A percentile compares a stretch with the other conserved stretches of the same genome.
Conservation (phyloP, 2,888 invertebrate genomes). For the Mactromeris polynyma region DNA sequence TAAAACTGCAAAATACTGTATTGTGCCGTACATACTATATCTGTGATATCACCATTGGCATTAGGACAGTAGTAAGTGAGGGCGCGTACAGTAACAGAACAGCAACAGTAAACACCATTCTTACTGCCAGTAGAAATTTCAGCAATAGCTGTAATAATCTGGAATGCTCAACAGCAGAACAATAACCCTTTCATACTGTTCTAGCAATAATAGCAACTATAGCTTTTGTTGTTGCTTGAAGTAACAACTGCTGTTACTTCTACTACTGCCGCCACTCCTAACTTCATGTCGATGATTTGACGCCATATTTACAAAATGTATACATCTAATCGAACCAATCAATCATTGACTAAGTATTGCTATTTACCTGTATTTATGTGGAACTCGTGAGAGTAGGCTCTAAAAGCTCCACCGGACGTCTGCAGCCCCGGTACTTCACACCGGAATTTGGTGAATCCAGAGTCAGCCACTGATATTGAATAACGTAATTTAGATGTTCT, state of each 20-base stretch:
- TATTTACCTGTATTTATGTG: conserved; percentile 20
- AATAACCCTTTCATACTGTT: no score
- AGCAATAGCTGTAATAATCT: no score
- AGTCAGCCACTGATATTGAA: not conserved
- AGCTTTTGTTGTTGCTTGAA: not conserved
- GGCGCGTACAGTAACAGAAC: no score
- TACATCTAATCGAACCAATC: not conserved
- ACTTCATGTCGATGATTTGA: not conserved
- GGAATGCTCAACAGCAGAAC: no score
- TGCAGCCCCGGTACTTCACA: conserved; percentile 12
- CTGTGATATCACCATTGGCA: no score
- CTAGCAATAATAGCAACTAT: not conserved
- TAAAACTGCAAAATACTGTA: no score
- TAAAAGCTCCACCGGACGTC: not conserved
- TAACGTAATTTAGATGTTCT: conserved; percentile 25
- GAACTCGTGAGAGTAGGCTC: conserved; percentile 21
- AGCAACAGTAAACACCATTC: no score
- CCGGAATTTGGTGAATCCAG: conserved; percentile 2
- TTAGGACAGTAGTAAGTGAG: no score
- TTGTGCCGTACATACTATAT: no score
- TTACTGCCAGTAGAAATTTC: no score
- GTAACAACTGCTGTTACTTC: no score
- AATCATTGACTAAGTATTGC: not conserved
- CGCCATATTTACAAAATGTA: not conserved
- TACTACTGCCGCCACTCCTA: no score